phyloP scores from a whole-genome alignment of 2,797 vertebrate species.

The Acanthiza pusilla region DNA sequence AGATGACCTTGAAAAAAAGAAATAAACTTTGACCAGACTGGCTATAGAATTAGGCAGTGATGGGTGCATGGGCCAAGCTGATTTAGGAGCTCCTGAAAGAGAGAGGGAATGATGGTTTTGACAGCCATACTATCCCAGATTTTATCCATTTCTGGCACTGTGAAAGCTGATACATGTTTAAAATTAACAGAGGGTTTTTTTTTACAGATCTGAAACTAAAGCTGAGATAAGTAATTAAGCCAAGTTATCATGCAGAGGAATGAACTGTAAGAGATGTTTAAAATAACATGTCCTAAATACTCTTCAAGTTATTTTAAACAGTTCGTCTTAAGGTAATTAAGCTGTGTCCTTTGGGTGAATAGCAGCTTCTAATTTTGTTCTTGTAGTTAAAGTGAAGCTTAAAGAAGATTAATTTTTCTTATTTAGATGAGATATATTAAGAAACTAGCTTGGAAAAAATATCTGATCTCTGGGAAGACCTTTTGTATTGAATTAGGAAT shows the following conservation, averaged over 20 bases:
- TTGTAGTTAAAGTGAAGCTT: not conserved
- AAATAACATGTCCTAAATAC: constrained; percentile 37
- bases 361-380: not conserved
- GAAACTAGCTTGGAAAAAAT: not conserved
- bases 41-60: not conserved
- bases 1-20: not conserved
- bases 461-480: not conserved
- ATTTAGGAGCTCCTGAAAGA: not conserved
- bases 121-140: not conserved
- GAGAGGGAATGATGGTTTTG: not conserved
- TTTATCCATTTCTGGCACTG: not conserved
- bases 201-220: constrained; percentile 17
- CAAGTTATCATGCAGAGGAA: constrained; percentile 16
- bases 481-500: not conserved
- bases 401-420: not conserved
- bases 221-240: constrained; percentile 44
- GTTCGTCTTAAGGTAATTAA: constrained; percentile 44
- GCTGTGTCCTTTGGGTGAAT: not conserved
- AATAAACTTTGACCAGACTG: not conserved
- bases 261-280: constrained; percentile 6
- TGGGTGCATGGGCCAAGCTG: not conserved
- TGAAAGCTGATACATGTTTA: not conserved
- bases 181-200: not conserved
- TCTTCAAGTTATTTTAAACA: constrained; percentile 2
- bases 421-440: not conserved